Base-by-base conservation (phyloP, 2,113 vertebrate species). In the Pleuronectes platessa region DNA sequence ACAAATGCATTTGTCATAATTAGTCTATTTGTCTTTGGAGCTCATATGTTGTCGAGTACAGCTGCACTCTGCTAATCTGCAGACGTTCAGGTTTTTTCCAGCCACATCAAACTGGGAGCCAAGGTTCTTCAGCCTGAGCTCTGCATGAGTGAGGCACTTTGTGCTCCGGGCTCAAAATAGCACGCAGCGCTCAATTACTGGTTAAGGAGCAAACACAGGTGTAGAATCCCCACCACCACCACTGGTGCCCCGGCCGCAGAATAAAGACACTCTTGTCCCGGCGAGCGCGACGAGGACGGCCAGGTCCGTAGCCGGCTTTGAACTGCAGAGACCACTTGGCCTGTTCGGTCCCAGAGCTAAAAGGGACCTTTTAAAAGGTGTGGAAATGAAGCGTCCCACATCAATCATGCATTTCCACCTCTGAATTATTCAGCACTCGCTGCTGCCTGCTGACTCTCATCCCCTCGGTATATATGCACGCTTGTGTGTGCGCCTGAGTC, bases 141-240 rank as follows among this genome's bases (percentile, higher is more conserved):
- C 80, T 78, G 89, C 78, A 90, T 94, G 91, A 94, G 93, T 91
- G 93, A 90, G 68, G 68, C 86, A 93, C 92, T 94, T 92, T 94
- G 93, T 94, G 88, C 96, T 94, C 93, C 82, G 92, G 90, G 86
- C 93, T 95, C 95, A 93, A 96, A 97, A 96, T 95, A 95, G 94
- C 94, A 93, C 89, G 94, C 94, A 84, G 92, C 77, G 95, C 95
- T 95, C 97, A 96, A 97, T 98, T 96, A 96, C 93, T 95, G 92
- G 90, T 92, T 94, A 96, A 95, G 95, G 95, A 96, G 95, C 95
- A 96, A 95, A 96, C 96, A 96, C 97, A 98, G 97, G 96, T 97
- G 97, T 96, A 95, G 95, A 96, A 92, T 94, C 86, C 84, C 76
- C 79, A 66, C 83, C 79, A 66, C 83, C 79, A 83, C 84, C 71